A percentile compares a stretch with the other conserved stretches of the same genome.
Evolutionary conservation across 2,797 vertebrate species (phyloP).

Genomic region (Taenioides sp.): DNA sequence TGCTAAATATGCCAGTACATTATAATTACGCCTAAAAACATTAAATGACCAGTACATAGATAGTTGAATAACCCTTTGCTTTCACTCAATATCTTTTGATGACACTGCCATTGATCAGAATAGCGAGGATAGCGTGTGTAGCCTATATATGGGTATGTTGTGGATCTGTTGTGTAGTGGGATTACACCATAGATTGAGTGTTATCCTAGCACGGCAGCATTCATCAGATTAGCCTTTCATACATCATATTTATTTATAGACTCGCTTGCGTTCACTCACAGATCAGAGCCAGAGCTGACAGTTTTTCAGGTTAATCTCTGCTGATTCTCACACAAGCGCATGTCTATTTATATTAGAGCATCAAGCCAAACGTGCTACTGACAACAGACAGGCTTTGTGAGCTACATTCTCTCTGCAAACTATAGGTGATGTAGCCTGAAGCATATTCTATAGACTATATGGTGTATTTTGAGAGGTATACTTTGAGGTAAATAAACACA

Average conservation of each 20-base stretch:
- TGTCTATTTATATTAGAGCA: constrained; percentile 69
- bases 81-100: constrained; percentile 2
- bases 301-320: constrained; percentile 75
- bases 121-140: not conserved
- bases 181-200: constrained; percentile 56
- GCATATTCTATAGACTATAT: not conserved
- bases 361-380: constrained; percentile 57
- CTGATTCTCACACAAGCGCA: constrained; percentile 69
- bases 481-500: too few species aligned
- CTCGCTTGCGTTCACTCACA: constrained; percentile 55
- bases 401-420: constrained; percentile 33
- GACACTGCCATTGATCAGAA: not conserved
- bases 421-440: constrained; percentile 11
- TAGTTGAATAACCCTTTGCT: not conserved
- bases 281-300: constrained; percentile 65
- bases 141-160: constrained; percentile 15
- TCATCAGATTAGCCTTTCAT: constrained; percentile 63
- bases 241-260: constrained; percentile 68
- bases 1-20: not conserved
- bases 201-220: constrained; percentile 44
- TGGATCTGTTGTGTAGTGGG: constrained; percentile 51
- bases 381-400: constrained; percentile 31
- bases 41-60: too few species aligned
- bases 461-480: too few species aligned
- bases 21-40: too few species aligned